Evolutionary conservation across 2,797 vertebrate species (phyloP).

Genomic region (Jordanella pulchra): DNA sequence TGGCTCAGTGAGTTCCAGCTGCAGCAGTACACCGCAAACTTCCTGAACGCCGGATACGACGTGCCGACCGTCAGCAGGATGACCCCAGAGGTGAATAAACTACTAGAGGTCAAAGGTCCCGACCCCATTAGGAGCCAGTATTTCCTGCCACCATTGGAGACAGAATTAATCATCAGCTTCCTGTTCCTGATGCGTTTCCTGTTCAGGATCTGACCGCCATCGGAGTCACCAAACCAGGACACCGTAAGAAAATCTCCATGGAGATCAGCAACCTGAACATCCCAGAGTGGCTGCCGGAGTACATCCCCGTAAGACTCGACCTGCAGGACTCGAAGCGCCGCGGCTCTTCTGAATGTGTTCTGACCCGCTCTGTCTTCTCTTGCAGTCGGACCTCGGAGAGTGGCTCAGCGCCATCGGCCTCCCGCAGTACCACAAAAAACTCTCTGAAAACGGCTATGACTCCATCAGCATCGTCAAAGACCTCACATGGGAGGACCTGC

Average conservation of each 20-base stretch:
- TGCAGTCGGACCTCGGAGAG: conserved; percentile 88
- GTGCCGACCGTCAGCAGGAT: conserved; percentile 97
- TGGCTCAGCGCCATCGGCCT: conserved; percentile 93
- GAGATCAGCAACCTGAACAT: conserved; percentile 94
- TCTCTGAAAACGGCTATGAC: conserved; percentile 94
- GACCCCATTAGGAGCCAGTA: not conserved
- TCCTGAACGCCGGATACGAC: conserved; percentile 90
- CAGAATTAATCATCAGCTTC: too few species aligned
- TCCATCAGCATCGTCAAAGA: conserved; percentile 92
- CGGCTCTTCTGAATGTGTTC: not conserved
- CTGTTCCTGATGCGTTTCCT: not conserved
- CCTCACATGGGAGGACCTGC: conserved; percentile 96
- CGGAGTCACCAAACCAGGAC: conserved; percentile 95
- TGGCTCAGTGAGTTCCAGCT: conserved; percentile 96
- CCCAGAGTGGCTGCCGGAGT: conserved; percentile 93
- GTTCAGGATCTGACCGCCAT: conserved; percentile 93
- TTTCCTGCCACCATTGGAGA: too few species aligned
- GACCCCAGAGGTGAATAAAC: conserved; percentile 90
- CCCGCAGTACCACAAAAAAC: conserved; percentile 90
- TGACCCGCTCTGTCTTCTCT: not conserved
- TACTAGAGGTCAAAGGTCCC: too few species aligned
- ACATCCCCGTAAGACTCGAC: conserved; percentile 85
- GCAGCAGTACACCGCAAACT: conserved; percentile 90
- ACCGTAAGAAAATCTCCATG: conserved; percentile 95
- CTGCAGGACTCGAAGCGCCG: not conserved